Percentiles rank a stretch among this genome's conserved stretches.
Conservation (phyloP, 2,113 vertebrate genomes). For the Ameiurus melas region DNA sequence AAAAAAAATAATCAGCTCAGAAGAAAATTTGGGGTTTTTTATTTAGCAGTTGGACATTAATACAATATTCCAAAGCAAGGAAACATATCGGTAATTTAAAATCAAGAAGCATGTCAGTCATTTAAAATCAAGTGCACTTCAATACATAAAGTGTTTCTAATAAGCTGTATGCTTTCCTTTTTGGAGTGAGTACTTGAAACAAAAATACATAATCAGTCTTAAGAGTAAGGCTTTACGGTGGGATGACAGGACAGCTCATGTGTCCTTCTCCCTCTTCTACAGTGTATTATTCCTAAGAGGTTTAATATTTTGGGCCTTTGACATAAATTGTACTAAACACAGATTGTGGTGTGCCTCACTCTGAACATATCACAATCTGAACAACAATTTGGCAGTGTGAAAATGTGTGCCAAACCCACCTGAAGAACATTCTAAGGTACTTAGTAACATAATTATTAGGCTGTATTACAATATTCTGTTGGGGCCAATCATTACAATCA, state of each 20-base stretch:
- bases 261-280: slow-evolving; percentile 38
- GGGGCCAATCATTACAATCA: slow-evolving; percentile 28
- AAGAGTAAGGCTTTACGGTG: slow-evolving; percentile 76
- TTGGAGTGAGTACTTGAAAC: slow-evolving; percentile 68
- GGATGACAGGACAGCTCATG: slow-evolving; percentile 58
- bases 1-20: slow-evolving; percentile 12
- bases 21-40: slow-evolving; percentile 19
- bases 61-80: slow-evolving; percentile 64
- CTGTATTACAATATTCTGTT: slow-evolving; percentile 35
- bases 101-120: slow-evolving; percentile 64
- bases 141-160: slow-evolving; percentile 61
- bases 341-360: background rate
- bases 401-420: slow-evolving; percentile 42
- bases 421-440: slow-evolving; percentile 15
- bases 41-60: slow-evolving; percentile 70
- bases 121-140: slow-evolving; percentile 78
- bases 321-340: slow-evolving; percentile 16
- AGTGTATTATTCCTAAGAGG: background rate
- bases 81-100: slow-evolving; percentile 73
- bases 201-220: slow-evolving; percentile 62
- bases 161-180: slow-evolving; percentile 54
- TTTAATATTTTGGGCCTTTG: background rate
- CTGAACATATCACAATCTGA: background rate
- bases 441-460: background rate
- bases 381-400: slow-evolving; percentile 44